Evolutionary conservation across 2,113 vertebrate species (phyloP), one percentile per base, ranked within the genome.

Genomic region (Amazona guildingii): DNA sequence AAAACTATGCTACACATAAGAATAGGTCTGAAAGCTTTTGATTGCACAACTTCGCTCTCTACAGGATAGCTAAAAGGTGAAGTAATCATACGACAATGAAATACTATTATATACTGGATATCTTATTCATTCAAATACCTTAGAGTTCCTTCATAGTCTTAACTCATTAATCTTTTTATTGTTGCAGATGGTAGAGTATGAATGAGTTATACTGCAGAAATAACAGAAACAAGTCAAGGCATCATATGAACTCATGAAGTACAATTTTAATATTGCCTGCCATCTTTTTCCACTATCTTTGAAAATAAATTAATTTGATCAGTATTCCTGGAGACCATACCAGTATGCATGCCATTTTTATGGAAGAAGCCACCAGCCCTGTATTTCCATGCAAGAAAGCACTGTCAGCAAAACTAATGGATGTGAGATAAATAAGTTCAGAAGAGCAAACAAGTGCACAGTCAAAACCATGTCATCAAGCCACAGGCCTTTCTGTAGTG

Each of bases 361-460:
- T 20, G 11, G 64, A 97, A 72, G 64, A 52, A 97, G 90, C 66
- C 82, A 94, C 70, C 66, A 87, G 84, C 67, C 79, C 88, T 94
- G 76, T 69, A 92, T 88, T 94, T 70, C 90, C 80, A 80, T 75
- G 83, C 80, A 97, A 94, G 89, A 92, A 95, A 97, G 92, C 93
- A 95, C 94, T 97, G 96, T 97, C 97, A 97, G 95, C 92, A 96
- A 89, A 89, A 84, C 82, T 98, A 97, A 98, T 95, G 75, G 94
- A 97, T 93, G 95, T 88, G 90, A 95, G 94, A 93, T 83, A 88
- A 97, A 95, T 92, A 93, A 95, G 83, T 81, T 95, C 85, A 93
- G 64, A 93, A 95, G 93, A 98, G 96, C 95, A 95, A 97, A 98
- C 96, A 94, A 96, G 95, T 86, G 94, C 93, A 95, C 93, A 95